These are phyloP conservation scores for Daubentonia madagascariensis DNA, from an alignment of 2,113 vertebrate genomes.

Conservation along the genomic window DNA sequence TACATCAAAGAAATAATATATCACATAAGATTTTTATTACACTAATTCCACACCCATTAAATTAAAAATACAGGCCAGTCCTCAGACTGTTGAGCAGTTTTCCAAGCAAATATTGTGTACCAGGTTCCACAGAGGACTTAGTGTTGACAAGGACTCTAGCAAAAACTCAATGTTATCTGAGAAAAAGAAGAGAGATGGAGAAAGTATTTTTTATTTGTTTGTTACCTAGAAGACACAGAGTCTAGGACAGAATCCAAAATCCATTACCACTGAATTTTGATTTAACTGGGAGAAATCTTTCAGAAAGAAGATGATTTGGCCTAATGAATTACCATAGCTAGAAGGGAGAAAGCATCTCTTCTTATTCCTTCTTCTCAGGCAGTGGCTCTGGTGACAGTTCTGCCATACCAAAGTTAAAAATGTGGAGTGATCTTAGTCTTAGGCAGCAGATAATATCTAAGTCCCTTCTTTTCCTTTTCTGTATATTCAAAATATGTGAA, in stretches of 20 bases:
- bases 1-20: no score
- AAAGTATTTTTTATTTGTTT: not conserved
- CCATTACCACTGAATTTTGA: not conserved
- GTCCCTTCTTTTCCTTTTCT: not conserved
- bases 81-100: not conserved
- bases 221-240: not conserved
- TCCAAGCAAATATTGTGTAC: not conserved
- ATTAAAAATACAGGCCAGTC: not conserved
- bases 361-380: not conserved
- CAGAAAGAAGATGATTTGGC: not conserved
- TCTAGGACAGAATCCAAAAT: not conserved
- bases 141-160: not conserved
- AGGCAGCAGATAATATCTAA: not conserved
- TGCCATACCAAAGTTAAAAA: not conserved
- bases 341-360: not conserved
- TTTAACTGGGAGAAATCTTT: not conserved
- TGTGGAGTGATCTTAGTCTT: not conserved
- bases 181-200: not conserved
- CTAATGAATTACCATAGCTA: not conserved
- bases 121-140: not conserved
- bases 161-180: not conserved
- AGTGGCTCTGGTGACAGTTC: not conserved
- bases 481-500: not conserved
- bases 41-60: not conserved
- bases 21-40: not conserved